Evolutionary conservation across 2,888 invertebrate genomes (phyloP).

Genomic region (Drosophila recens): DNA sequence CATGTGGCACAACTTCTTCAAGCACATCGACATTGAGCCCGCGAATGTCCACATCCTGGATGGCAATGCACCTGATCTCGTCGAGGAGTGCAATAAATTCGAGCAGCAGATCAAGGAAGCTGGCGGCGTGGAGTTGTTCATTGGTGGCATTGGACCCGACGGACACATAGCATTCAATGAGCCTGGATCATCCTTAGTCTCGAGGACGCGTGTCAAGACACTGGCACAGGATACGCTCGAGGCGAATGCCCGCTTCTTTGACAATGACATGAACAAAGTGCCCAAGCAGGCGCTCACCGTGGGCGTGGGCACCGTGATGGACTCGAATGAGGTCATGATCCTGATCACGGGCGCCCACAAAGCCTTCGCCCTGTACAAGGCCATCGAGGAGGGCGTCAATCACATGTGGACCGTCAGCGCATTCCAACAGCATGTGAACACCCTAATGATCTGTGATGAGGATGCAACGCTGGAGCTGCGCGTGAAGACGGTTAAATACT

Average conservation of each 20-base stretch:
- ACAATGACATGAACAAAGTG: conserved; percentile 96
- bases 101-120: conserved; percentile 93
- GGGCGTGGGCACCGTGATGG: conserved; percentile 99
- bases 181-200: conserved; percentile 98
- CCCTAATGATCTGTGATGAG: conserved; percentile 98
- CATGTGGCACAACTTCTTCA: conserved; percentile 99
- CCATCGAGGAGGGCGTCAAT: conserved; percentile 99
- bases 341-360: conserved; percentile 98
- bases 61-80: conserved; percentile 95
- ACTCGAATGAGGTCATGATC: conserved; percentile 99
- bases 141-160: conserved; percentile 99
- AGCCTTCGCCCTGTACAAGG: conserved; percentile 97
- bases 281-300: conserved; percentile 98
- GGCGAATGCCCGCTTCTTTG: conserved; percentile 99
- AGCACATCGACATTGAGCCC: conserved; percentile 98
- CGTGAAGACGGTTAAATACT: conserved; percentile 99
- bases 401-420: conserved; percentile 99
- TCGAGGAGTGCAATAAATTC: conserved; percentile 93
- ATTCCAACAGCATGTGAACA: conserved; percentile 97
- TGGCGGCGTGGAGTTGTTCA: conserved; percentile 97
- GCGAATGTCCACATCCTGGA: conserved; percentile 96
- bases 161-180: conserved; percentile 99
- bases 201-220: conserved; percentile 98
- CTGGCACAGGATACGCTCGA: conserved; percentile 98
- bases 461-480: conserved; percentile 98